Percentiles rank a stretch among this genome's conserved stretches.
phyloP scores from a whole-genome alignment of 2,113 vertebrate species.

The Pogona vitticeps region DNA sequence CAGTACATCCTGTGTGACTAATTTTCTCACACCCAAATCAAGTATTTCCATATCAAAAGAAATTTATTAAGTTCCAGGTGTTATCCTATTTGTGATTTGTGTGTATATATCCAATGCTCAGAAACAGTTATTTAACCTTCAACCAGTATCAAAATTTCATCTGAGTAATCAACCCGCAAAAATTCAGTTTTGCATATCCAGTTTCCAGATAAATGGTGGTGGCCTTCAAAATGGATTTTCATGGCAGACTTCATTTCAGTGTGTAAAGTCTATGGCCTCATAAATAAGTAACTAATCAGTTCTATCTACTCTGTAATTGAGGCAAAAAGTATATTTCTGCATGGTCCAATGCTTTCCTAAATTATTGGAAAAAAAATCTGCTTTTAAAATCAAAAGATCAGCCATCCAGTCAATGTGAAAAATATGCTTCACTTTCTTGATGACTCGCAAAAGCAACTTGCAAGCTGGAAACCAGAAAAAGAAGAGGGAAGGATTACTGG shows the following conservation, averaged over 20 bases:
- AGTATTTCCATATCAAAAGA: background rate
- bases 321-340: background rate
- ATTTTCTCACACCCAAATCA: background rate
- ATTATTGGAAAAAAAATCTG: background rate
- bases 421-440: constrained; percentile 1
- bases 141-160: constrained; percentile 2
- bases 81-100: background rate
- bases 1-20: background rate
- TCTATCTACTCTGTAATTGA: background rate
- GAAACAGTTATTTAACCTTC: background rate
- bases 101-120: background rate
- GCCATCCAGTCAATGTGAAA: background rate
- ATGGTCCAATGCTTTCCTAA: background rate
- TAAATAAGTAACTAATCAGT: constrained; percentile 1
- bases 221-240: constrained; percentile 1
- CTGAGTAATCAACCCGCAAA: background rate
- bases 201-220: background rate
- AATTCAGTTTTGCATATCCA: background rate
- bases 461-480: background rate
- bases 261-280: background rate
- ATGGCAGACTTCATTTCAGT: constrained; percentile 2
- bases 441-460: background rate
- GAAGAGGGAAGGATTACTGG: background rate
- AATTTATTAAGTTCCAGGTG: background rate
- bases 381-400: background rate